phyloP scores from a whole-genome alignment of 2,888 invertebrate species.

The Agrenia bidenticulata region DNA sequence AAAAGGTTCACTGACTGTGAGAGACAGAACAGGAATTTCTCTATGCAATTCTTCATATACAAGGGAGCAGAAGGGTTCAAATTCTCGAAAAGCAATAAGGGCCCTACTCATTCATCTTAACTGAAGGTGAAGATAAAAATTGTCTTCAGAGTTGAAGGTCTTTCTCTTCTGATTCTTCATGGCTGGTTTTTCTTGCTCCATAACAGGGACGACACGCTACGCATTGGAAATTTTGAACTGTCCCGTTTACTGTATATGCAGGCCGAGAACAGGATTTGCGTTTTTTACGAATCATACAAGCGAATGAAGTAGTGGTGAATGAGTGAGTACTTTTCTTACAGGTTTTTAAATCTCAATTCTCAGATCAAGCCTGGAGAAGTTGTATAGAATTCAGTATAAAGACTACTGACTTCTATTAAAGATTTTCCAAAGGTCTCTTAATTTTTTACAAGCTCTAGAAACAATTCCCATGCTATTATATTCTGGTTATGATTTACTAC shows the following conservation, averaged over 20 bases:
- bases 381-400: too few species aligned
- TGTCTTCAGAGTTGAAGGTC: conserved; percentile 13
- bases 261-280: conserved; percentile 8
- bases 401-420: too few species aligned
- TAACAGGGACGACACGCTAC: conserved; percentile 3
- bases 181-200: not conserved
- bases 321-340: too few species aligned
- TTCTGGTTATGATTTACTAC: too few species aligned
- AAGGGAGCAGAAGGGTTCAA: conserved; percentile 1
- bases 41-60: not conserved
- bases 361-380: too few species aligned
- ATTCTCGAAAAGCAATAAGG: not conserved
- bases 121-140: conserved; percentile 23
- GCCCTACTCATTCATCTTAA: conserved; percentile 15
- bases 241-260: not conserved
- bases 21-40: conserved; percentile 13
- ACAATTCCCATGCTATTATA: too few species aligned
- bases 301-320: not conserved
- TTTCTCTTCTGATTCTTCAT: conserved; percentile 8
- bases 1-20: conserved; percentile 21
- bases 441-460: too few species aligned
- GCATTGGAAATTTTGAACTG: not conserved
- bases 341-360: too few species aligned
- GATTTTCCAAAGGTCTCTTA: too few species aligned
- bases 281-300: conserved; percentile 8